Evolutionary conservation across 2,113 vertebrate genomes (phyloP), one percentile per base, ranked within the genome.

Genomic region (Pelusios castaneus): DNA sequence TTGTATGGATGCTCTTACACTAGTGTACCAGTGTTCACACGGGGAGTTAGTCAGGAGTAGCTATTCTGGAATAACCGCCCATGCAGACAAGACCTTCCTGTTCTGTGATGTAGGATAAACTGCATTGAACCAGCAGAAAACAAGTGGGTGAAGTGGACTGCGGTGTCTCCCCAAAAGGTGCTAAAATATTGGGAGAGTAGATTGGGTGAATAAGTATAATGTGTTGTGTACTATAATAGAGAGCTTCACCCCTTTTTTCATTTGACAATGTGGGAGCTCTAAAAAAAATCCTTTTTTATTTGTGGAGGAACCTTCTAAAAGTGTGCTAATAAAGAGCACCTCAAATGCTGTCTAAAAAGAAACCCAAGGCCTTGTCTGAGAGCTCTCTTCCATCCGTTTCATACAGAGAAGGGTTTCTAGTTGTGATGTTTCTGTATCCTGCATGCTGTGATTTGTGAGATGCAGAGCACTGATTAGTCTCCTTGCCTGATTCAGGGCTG

Each of bases 241-340:
- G 83, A 70, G 22, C 25, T 90, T 91, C 56, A 92, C 0, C 17
- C 84, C 11, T 84, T 91, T 19, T 70, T 84, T 9, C 51, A 4
- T 10, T 63, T 58, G n/a, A 16, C 8, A 80, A 17, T 1, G 0
- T 67, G 78, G n/a, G 17, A 90, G 31, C 10, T 89, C 67, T 94
- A 47, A 27, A 27, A 5, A 88, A 88, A 27, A 89, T 38, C 0
- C 77, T 22, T 38, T 87, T 22, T 38, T 87, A 58, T 8, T 4
- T 47, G 84, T 88, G 3, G n/a, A 21, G 94, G 60, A 10, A 75
- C 29, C 41, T 60, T 90, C 22, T 2, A 92, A 79, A 73, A 89
- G 25, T 9, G 0, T 3, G 2, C 34, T 87, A 0, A 60, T 51
- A 41, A 19, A 85, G 2, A 52, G 51, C 51, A 52, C 51, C 16